A percentile compares a stretch with the other conserved stretches of the same genome.
These are phyloP conservation scores for Apamea monoglypha DNA, from an alignment of 2,888 invertebrate genomes.

Conservation along the genomic window DNA sequence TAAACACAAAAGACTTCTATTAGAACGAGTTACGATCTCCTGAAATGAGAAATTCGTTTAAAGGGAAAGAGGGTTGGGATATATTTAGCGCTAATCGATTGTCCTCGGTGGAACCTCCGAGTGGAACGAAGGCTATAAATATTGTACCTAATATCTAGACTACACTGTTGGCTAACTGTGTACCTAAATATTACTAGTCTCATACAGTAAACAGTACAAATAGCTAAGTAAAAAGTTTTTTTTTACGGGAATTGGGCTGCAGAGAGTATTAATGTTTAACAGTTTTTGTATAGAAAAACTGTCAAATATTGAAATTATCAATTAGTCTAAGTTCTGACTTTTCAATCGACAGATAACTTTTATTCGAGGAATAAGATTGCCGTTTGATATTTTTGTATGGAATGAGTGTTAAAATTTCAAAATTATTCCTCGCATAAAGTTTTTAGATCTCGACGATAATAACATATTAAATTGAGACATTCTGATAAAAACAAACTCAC, in stretches of 20 bases:
- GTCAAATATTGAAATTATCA: no score
- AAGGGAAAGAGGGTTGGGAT: conserved; percentile 9
- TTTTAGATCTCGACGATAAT: no score
- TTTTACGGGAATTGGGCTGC: no score
- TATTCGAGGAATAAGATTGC: no score
- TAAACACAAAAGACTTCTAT: not conserved
- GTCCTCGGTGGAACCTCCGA: conserved; percentile 17
- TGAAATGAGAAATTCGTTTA: conserved; percentile 11
- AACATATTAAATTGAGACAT: not conserved
- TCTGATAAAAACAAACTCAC: not conserved
- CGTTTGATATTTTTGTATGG: no score
- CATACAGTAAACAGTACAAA: not conserved
- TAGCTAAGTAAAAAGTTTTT: not conserved
- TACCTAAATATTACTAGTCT: not conserved
- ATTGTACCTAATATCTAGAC: conserved; percentile 1
- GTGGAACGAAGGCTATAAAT: conserved; percentile 16
- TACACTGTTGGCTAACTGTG: not conserved
- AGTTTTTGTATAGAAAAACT: no score
- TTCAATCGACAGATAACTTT: no score
- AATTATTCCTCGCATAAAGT: no score
- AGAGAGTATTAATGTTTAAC: no score
- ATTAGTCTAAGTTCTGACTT: no score
- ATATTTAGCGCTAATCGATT: conserved; percentile 55
- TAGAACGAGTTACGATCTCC: not conserved
- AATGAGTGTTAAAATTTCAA: no score